Evolutionary conservation across 2,113 vertebrate genomes (phyloP), one percentile per base, ranked within the genome.

Genomic region (Rhizomys pruinosus): DNA sequence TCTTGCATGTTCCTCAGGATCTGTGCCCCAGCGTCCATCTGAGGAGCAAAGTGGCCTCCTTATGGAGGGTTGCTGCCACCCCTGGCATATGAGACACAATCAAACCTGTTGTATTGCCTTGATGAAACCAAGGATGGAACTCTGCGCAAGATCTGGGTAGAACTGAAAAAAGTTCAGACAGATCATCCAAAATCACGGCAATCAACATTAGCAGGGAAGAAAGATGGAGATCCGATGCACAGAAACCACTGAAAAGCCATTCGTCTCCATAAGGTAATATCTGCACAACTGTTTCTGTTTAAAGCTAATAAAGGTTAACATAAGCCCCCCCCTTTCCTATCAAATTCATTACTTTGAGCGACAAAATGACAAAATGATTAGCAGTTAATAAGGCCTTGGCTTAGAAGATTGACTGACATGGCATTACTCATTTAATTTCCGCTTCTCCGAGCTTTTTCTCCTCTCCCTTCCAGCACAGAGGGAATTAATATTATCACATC

Each of bases 401-500:
- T 98, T 98, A 97, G 98, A 98, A 98, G 98, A 99, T 98, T 99
- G 99, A 99, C 98, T 99, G 99, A 99, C 99, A 98, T 97, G 96
- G 98, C 98, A 98, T 99, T 98, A 98, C 98, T 99, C 98, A 98
- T 99, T 99, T 99, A 99, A 99, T 99, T 99, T 99, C 98, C 98
- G 99, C 98, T 98, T 99, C 98, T 98, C 98, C 97, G 98, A 98
- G 97, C 92, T 97, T 97, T 93, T 39, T 5, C 76, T 44, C 95
- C 95, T 72, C 96, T 97, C 97, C 98, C 98, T 98, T 97, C 98
- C 97, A 98, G 97, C 98, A 98, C 97, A 97, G 97, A 98, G 98
- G 98, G 99, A 99, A 99, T 99, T 99, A 99, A 98, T 98, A 99
- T 99, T 98, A 99, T 99, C 99, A 99, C 98, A 99, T 99, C 99